Base-by-base conservation (phyloP, 2,888 invertebrate genomes). In the Conops quadrifasciatus region DNA sequence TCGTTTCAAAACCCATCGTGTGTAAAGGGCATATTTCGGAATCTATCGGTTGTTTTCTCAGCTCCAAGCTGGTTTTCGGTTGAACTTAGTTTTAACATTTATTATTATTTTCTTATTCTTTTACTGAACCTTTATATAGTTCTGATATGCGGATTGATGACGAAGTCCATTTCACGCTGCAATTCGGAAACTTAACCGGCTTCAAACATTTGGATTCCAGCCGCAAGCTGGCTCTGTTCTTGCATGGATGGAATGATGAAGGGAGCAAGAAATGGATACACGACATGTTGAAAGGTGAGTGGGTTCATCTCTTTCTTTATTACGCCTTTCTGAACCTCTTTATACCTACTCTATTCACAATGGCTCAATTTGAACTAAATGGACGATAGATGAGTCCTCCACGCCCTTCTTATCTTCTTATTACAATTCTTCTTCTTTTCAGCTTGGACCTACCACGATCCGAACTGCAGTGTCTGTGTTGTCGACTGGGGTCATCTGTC, bases 221-320 rank as follows among this genome's bases (percentile, higher is more conserved):
- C 1, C 78, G 80, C 70, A 80, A 82, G 72, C 53, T 85, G 73
- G 85, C 83, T 0, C 74, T 85, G 13, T 82, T 85, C n/a, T 43
- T 84, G 59, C 86, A 85, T 64, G 86, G 85, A 36, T 85, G 85
- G 85, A 82, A 83, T 66, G 82, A 84, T 76, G 79, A 82, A 69
- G 83, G 83, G 71, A 83, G 81, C 75, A 83, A 82, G 74, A 78
- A 78, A 19, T 85, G 84, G 85, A 80, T 85, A 16, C 80, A 82
- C 63, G 83, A 84, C 58, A 71, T 84, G 24, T 64, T 83, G 30
- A 77, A 77, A 63, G 78, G 85, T 85, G 77, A 79, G 79, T 77
- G 64, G 36, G 16, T n/a, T 71, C 70, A 30, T 16, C 9, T 36
- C 5, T 28, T 21, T 58, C 28, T 49, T 49, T n/a, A 11, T n/a